These are phyloP conservation scores for Hesperia comma DNA, from an alignment of 2,888 invertebrate species.

Conservation along the genomic window DNA sequence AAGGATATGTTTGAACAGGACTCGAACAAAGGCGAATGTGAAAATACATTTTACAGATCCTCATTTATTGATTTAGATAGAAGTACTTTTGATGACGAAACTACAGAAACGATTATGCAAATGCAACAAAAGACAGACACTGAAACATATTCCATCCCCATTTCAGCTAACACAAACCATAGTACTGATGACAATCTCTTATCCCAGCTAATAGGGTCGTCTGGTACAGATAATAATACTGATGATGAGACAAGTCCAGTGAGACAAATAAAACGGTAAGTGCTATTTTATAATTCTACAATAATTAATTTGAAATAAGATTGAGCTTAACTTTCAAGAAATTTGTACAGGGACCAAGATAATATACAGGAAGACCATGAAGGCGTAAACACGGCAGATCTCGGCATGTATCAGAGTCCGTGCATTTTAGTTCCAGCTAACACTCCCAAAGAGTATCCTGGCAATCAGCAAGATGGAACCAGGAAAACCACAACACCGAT, in stretches of 20 bases:
- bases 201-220: constrained; percentile 9
- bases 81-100: constrained; percentile 12
- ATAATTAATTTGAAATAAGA: no score
- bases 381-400: background rate
- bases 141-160: background rate
- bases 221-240: constrained; percentile 19
- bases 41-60: constrained; percentile 2
- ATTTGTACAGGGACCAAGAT: background rate
- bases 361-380: background rate
- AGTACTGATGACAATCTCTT: constrained; percentile 7
- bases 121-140: constrained; percentile 8
- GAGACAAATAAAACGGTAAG: constrained; percentile 12
- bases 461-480: constrained; percentile 39
- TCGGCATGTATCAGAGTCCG: constrained; percentile 6
- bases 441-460: constrained; percentile 37
- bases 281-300: background rate
- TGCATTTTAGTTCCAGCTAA: constrained; percentile 48
- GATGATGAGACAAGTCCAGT: constrained; percentile 6
- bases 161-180: constrained; percentile 8
- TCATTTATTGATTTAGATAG: constrained; percentile 4
- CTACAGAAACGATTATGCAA: constrained; percentile 22
- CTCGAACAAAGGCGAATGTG: background rate
- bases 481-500: constrained; percentile 52
- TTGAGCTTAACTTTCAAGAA: background rate
- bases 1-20: constrained; percentile 33